A percentile compares a stretch with the other conserved stretches of the same genome.
These are phyloP conservation scores for Melangyna quadrimaculata DNA, from an alignment of 2,888 invertebrate species.

Conservation along the genomic window DNA sequence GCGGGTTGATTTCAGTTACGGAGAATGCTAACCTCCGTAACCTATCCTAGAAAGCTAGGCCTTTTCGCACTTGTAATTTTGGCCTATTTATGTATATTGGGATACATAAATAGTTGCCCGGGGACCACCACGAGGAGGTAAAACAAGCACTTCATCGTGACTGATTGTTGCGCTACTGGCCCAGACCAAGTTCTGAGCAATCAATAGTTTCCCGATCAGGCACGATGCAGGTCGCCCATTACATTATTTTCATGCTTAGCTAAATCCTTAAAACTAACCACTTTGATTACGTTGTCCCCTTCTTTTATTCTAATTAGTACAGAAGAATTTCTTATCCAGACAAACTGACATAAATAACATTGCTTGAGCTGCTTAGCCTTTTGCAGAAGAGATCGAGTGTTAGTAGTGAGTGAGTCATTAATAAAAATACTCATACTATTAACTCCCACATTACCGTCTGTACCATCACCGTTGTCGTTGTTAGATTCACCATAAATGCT, in stretches of 20 bases:
- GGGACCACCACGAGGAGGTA: too few relatives aligned
- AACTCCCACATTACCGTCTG: background rate
- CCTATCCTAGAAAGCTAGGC: too few relatives aligned
- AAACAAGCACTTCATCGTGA: too few relatives aligned
- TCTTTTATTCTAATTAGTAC: conserved; percentile 21
- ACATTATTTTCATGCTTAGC: background rate
- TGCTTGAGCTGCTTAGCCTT: conserved; percentile 11
- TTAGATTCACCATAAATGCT: background rate
- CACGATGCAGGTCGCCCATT: too few relatives aligned
- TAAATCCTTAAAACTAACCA: conserved; percentile 6
- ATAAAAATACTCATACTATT: background rate
- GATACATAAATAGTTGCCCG: too few relatives aligned
- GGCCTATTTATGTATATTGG: too few relatives aligned
- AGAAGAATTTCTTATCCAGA: conserved; percentile 15
- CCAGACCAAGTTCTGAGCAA: too few relatives aligned
- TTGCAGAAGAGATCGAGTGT: background rate
- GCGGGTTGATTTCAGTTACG: too few relatives aligned
- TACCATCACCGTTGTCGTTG: background rate
- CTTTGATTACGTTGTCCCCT: conserved; percentile 16
- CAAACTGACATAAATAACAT: background rate
- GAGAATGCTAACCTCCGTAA: too few relatives aligned
- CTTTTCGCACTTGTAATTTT: too few relatives aligned
- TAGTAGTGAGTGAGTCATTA: background rate
- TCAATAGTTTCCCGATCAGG: too few relatives aligned
- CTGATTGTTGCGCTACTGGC: too few relatives aligned